Evolutionary conservation across 2,888 invertebrate genomes (phyloP).

Genomic region (Leucophora obtusa): DNA sequence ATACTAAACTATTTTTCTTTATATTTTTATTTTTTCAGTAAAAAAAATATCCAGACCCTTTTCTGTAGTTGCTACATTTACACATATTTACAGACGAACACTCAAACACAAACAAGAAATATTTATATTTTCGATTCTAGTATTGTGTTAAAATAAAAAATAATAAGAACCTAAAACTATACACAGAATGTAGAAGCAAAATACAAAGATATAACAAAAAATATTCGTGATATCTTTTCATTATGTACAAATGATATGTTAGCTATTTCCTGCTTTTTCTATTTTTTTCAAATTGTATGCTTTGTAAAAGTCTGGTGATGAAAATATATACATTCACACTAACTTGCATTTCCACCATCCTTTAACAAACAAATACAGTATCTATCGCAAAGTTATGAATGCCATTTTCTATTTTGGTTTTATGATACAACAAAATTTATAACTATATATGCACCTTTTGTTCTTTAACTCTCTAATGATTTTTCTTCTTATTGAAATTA

Average conservation of each 20-base stretch:
- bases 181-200: background rate
- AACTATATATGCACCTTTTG: too few relatives aligned
- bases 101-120: constrained; percentile 22
- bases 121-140: constrained; percentile 27
- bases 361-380: too few relatives aligned
- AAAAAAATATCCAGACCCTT: constrained; percentile 29
- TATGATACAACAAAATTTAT: too few relatives aligned
- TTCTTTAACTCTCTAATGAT: too few relatives aligned
- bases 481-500: too few relatives aligned
- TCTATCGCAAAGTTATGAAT: too few relatives aligned
- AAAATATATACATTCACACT: constrained; percentile 13
- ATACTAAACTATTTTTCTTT: constrained; percentile 22
- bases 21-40: constrained; percentile 11
- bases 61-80: background rate
- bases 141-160: constrained; percentile 42
- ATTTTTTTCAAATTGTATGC: constrained; percentile 8
- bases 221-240: constrained; percentile 67
- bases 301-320: constrained; percentile 28
- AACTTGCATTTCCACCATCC: background rate
- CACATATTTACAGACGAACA: background rate
- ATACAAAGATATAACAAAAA: constrained; percentile 2
- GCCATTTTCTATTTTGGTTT: too few relatives aligned
- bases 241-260: constrained; percentile 66
- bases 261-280: constrained; percentile 59
- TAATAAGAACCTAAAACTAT: background rate